phyloP scores from a whole-genome alignment of 2,797 vertebrate species.

The Parauchenoglanis ngamensis region DNA sequence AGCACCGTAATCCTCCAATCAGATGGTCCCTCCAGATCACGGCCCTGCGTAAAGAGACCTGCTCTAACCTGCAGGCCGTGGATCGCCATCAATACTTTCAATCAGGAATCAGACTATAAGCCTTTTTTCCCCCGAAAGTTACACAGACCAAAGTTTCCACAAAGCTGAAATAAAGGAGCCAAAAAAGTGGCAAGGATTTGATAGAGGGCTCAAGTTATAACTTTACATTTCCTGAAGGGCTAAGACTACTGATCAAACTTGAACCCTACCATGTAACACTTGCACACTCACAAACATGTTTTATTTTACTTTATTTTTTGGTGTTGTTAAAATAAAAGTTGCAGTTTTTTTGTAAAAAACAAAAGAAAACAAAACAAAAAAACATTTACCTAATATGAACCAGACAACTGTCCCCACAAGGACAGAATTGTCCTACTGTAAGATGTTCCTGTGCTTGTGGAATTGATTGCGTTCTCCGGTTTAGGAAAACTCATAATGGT shows the following conservation, averaged over 20 bases:
- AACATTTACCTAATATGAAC: neutral
- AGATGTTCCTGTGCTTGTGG: neutral
- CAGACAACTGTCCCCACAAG: neutral
- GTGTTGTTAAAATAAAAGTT: neutral
- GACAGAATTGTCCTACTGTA: neutral
- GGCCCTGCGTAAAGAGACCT: slow-evolving; percentile 43
- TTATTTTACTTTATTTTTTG: neutral
- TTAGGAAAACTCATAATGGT: neutral
- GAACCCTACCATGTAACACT: neutral
- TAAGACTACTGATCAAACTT: neutral
- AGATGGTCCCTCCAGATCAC: slow-evolving; percentile 46
- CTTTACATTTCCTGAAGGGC: neutral
- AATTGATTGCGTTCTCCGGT: neutral
- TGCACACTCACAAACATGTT: neutral
- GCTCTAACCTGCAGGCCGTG: slow-evolving; percentile 51
- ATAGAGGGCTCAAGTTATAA: neutral
- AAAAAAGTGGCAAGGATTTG: neutral
- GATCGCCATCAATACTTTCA: slow-evolving; percentile 51
- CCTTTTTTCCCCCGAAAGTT: slow-evolving; percentile 49
- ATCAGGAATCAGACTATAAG: slow-evolving; percentile 35
- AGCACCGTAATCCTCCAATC: slow-evolving; percentile 56
- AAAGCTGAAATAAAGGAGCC: slow-evolving; percentile 13
- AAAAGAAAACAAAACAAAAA: neutral
- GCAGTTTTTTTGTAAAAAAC: neutral
- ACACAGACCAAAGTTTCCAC: slow-evolving; percentile 45